Evolutionary conservation across 2,888 invertebrate genomes (phyloP).

Genomic region (Drosophila testacea): DNA sequence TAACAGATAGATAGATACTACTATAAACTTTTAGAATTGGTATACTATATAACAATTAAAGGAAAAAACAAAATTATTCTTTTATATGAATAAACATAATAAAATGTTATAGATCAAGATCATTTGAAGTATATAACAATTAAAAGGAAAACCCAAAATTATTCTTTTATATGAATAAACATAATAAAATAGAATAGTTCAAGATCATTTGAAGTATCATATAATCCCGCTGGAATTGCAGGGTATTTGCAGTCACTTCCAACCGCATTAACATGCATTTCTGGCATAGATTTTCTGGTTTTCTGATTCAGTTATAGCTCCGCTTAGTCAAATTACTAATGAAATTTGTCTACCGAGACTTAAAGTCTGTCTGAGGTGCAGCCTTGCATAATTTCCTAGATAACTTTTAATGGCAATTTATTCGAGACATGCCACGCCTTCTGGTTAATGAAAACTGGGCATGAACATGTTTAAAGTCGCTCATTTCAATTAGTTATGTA

Average conservation of each 20-base stretch:
- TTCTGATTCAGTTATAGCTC: conserved; percentile 42
- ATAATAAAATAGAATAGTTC: too few species aligned
- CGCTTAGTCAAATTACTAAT: conserved; percentile 55
- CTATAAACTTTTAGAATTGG: too few species aligned
- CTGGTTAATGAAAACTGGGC: conserved; percentile 67
- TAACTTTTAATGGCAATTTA: conserved; percentile 28
- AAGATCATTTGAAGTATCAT: too few species aligned
- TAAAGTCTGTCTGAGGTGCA: conserved; percentile 4
- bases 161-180: too few species aligned
- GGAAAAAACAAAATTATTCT: too few species aligned
- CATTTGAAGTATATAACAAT: too few species aligned
- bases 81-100: too few species aligned
- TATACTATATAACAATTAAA: too few species aligned
- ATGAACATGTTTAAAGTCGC: conserved; percentile 66
- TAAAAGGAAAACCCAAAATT: too few species aligned
- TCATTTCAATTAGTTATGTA: conserved; percentile 70
- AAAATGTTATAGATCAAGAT: too few species aligned
- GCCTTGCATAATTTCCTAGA: conserved; percentile 44
- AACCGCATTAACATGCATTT: background rate
- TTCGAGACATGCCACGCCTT: conserved; percentile 30
- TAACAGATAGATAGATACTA: too few species aligned
- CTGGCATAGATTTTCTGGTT: conserved; percentile 47
- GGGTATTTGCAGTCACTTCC: conserved; percentile 3
- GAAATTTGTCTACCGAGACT: conserved; percentile 43
- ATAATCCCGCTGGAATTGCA: too few species aligned